A percentile compares a stretch with the other conserved stretches of the same genome.
These are phyloP conservation scores for Hippocampus abdominalis DNA, from an alignment of 2,113 vertebrate genomes.

Conservation along the genomic window DNA sequence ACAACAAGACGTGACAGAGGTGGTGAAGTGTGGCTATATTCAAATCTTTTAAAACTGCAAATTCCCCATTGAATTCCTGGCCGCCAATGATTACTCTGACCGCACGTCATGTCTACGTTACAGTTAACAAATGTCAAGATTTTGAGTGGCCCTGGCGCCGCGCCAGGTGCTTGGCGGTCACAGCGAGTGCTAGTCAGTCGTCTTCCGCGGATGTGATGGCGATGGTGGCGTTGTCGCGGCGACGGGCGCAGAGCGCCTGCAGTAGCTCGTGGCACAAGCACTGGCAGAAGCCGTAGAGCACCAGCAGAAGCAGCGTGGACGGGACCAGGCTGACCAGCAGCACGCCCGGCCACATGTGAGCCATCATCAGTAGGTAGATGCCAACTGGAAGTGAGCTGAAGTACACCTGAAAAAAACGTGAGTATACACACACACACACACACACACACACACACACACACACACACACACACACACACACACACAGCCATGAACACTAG, in stretches of 20 bases:
- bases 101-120: background rate
- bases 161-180: background rate
- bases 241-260: conserved; percentile 67
- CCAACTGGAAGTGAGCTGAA: conserved; percentile 85
- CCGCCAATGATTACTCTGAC: background rate
- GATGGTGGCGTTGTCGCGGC: conserved; percentile 8
- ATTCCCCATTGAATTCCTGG: too few relatives aligned
- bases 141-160: too few relatives aligned
- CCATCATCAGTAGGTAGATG: conserved; percentile 86
- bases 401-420: conserved; percentile 60
- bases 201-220: conserved; percentile 20
- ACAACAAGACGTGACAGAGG: background rate
- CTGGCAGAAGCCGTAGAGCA: conserved; percentile 82
- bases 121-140: too few relatives aligned
- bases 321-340: conserved; percentile 84
- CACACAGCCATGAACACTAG: too few relatives aligned
- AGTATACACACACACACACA: background rate
- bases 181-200: background rate
- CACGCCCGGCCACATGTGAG: conserved; percentile 78
- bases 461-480: background rate
- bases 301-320: conserved; percentile 81
- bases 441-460: background rate
- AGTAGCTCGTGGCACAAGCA: conserved; percentile 81
- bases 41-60: too few relatives aligned
- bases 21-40: background rate